Evolutionary conservation across 2,797 vertebrate species (phyloP).

Genomic region (Novumbra hubbsi): DNA sequence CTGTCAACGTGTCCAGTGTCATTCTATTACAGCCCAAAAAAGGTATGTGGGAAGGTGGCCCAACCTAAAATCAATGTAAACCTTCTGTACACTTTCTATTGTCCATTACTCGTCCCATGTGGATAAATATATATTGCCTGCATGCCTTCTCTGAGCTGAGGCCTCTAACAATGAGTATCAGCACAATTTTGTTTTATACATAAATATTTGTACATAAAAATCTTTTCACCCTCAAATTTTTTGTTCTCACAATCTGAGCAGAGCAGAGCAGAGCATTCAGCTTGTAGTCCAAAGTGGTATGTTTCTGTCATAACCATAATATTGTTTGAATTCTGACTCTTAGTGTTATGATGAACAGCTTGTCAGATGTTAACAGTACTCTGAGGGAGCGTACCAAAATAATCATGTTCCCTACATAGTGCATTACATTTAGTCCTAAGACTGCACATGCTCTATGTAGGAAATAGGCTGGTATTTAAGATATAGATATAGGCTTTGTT

Average conservation of each 20-base stretch:
- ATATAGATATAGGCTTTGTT: background rate
- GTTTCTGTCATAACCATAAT: constrained; percentile 79
- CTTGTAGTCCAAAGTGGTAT: constrained; percentile 70
- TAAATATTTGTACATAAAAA: background rate
- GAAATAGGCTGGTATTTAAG: background rate
- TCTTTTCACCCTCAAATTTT: background rate
- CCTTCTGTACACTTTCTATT: constrained; percentile 66
- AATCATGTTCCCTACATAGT: background rate
- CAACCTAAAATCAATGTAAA: constrained; percentile 67
- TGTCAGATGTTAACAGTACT: constrained; percentile 72
- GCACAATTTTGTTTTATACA: background rate
- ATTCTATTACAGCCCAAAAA: constrained; percentile 78
- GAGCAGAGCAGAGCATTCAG: background rate
- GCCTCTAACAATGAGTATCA: background rate
- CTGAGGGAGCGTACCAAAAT: constrained; percentile 6
- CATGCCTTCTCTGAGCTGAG: constrained; percentile 12
- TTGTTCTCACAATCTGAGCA: background rate
- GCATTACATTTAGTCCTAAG: background rate
- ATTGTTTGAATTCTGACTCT: constrained; percentile 79
- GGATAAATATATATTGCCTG: constrained; percentile 78
- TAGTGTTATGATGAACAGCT: constrained; percentile 78
- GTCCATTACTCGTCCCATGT: constrained; percentile 75
- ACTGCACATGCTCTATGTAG: background rate
- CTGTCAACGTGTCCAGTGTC: constrained; percentile 76
- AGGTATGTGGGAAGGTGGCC: constrained; percentile 80